These are phyloP conservation scores for Automeris io DNA, from an alignment of 2,888 invertebrate genomes.

Conservation along the genomic window DNA sequence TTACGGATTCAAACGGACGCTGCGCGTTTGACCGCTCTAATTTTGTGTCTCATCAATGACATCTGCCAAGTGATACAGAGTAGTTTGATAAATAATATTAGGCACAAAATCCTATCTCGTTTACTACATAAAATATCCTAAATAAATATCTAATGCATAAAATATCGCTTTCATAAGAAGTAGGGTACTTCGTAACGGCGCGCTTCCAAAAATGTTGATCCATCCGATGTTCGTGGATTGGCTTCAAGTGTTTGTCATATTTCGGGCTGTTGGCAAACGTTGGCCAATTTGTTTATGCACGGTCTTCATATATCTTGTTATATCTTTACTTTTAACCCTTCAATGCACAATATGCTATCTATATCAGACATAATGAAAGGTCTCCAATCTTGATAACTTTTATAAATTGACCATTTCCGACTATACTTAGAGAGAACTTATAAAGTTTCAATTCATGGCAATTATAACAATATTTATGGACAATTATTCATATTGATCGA, in stretches of 20 bases:
- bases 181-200: slow-evolving; percentile 1
- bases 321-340: not conserved
- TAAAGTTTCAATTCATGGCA: too few relatives aligned
- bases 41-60: too few relatives aligned
- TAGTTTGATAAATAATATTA: not conserved
- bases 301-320: not conserved
- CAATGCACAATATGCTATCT: too few relatives aligned
- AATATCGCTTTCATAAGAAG: slow-evolving; percentile 4
- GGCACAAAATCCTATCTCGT: not conserved
- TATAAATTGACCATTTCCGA: too few relatives aligned
- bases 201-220: slow-evolving; percentile 2
- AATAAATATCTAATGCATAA: slow-evolving; percentile 4
- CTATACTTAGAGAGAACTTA: too few relatives aligned
- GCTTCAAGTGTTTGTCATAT: slow-evolving; percentile 3
- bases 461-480: too few relatives aligned
- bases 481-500: too few relatives aligned
- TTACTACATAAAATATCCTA: slow-evolving; percentile 1
- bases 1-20: too few relatives aligned
- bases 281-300: not conserved
- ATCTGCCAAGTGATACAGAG: too few relatives aligned
- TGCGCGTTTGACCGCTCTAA: too few relatives aligned
- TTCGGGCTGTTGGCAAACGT: not conserved
- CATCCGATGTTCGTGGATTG: not conserved
- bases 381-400: too few relatives aligned
- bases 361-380: too few relatives aligned